Evolutionary conservation across 2,113 vertebrate genomes (phyloP).

Genomic region (Alexandromys fortis): DNA sequence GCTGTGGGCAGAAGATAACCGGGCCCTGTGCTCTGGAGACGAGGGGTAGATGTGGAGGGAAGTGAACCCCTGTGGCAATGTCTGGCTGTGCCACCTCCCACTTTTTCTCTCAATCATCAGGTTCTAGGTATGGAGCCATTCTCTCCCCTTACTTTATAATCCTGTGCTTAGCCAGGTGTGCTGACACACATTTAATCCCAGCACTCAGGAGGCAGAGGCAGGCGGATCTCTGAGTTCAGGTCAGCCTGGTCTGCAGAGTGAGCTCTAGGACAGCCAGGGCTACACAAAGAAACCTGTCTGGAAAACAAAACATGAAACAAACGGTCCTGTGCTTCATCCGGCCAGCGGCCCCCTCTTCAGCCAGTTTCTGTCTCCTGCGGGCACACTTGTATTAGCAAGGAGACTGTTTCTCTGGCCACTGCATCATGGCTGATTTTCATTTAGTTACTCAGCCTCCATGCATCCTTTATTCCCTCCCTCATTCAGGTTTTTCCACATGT

Average conservation of each 20-base stretch:
- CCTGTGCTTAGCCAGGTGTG: background rate
- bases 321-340: no score
- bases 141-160: background rate
- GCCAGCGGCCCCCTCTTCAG: no score
- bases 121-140: background rate
- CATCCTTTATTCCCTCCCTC: no score
- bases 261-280: background rate
- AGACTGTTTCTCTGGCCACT: no score
- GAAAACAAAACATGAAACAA: background rate
- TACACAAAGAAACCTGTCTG: background rate
- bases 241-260: background rate
- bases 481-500: no score
- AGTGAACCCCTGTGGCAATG: background rate
- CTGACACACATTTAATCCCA: background rate
- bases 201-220: background rate
- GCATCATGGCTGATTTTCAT: no score
- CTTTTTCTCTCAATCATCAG: no score
- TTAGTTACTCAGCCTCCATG: no score
- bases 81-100: background rate
- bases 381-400: no score
- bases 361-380: background rate
- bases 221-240: background rate
- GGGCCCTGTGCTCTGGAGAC: background rate
- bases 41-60: background rate
- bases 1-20: background rate